Evolutionary conservation across 2,113 vertebrate species (phyloP).

Genomic region (Promerops cafer): DNA sequence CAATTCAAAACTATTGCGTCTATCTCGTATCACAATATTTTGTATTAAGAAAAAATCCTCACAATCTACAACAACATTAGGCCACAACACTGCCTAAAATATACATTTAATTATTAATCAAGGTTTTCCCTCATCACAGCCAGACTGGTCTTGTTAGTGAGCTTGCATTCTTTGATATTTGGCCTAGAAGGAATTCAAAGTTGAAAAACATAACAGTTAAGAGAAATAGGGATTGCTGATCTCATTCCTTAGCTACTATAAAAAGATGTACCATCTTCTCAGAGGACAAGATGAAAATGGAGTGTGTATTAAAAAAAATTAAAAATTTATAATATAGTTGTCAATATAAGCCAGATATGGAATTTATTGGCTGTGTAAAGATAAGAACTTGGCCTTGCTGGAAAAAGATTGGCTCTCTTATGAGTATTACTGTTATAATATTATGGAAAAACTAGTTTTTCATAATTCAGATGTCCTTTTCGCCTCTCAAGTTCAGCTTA

Average conservation of each 20-base stretch:
- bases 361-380: neutral
- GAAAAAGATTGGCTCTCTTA: neutral
- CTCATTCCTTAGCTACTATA: neutral
- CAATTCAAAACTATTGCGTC: neutral
- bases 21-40: neutral
- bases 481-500: constrained; percentile 13
- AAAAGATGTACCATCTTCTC: constrained; percentile 5
- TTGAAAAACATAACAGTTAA: neutral
- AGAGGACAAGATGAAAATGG: constrained; percentile 2
- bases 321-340: neutral
- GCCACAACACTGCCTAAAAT: neutral
- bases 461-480: constrained; percentile 30
- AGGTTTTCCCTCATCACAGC: neutral
- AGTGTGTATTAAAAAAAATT: neutral
- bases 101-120: constrained; percentile 10
- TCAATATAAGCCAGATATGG: neutral
- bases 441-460: neutral
- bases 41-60: neutral
- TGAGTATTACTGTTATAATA: neutral
- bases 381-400: neutral
- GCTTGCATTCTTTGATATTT: neutral
- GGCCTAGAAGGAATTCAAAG: neutral
- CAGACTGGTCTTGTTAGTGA: neutral
- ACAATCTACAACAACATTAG: neutral
- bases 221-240: neutral